Conservation (phyloP, 2,113 vertebrate genomes). For the Antigone vipio region DNA sequence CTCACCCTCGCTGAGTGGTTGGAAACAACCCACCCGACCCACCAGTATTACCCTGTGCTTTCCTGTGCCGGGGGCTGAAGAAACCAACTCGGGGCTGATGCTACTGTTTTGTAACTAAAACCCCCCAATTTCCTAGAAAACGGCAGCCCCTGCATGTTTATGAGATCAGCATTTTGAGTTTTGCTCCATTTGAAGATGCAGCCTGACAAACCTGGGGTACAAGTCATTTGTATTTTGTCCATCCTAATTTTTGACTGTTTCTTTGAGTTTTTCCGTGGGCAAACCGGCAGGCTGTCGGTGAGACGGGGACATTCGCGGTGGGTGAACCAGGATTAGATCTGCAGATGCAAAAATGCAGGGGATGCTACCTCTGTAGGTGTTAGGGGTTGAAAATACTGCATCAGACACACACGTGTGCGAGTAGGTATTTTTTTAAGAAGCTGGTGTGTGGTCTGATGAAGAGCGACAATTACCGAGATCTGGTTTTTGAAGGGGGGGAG, state of each 20-base stretch:
- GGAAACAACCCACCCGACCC: background rate
- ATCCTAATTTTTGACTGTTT: background rate
- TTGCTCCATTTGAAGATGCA: background rate
- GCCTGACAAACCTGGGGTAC: background rate
- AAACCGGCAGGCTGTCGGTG: background rate
- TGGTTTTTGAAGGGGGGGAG: background rate
- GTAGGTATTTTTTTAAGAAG: background rate
- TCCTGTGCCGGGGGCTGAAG: background rate
- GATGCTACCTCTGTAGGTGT: background rate
- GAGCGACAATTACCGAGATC: background rate
- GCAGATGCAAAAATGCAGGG: fast-evolving
- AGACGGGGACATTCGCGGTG: no score
- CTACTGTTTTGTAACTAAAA: fast-evolving
- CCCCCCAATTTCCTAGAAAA: background rate
- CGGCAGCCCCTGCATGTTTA: fast-evolving
- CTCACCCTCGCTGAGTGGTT: background rate
- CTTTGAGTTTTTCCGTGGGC: background rate
- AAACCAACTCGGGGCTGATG: fast-evolving
- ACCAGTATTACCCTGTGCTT: fast-evolving
- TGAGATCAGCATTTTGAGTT: fast-evolving
- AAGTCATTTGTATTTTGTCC: fast-evolving
- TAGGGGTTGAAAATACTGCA: fast-evolving
- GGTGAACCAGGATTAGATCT: background rate
- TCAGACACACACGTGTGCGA: fast-evolving
- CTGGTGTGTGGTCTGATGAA: background rate